Conservation (phyloP, 2,888 invertebrate genomes). For the Invenusta paracnida region DNA sequence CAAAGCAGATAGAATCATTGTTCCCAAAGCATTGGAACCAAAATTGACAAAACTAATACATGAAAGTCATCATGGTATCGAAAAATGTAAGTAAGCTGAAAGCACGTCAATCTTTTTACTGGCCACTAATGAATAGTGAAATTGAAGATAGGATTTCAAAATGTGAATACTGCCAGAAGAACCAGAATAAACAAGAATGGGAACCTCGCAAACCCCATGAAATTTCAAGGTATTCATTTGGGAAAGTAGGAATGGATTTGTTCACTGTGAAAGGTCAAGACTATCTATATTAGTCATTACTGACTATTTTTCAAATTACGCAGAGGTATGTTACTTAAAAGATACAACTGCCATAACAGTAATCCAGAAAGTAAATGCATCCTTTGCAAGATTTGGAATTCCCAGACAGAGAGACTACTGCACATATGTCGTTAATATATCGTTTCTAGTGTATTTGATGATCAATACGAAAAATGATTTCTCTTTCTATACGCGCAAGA, state of each 20-base stretch:
- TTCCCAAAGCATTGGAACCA: not conserved
- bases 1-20: not conserved
- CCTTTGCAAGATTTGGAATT: too few relatives aligned
- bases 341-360: too few relatives aligned
- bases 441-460: not conserved
- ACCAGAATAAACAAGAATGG: not conserved
- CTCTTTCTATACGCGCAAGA: not conserved
- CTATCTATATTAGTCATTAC: constrained; percentile 36
- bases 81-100: not conserved
- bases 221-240: not conserved
- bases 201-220: not conserved
- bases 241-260: not conserved
- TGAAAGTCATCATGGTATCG: not conserved
- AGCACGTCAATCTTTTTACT: not conserved
- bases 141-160: not conserved
- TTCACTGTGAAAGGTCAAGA: not conserved
- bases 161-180: not conserved
- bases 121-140: constrained; percentile 1
- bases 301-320: too few relatives aligned
- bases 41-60: not conserved
- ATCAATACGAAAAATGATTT: not conserved
- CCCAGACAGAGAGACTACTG: too few relatives aligned
- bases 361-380: too few relatives aligned
- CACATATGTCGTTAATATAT: not conserved
- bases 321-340: too few relatives aligned